Evolutionary conservation across 2,797 vertebrate genomes (phyloP), one percentile per base, ranked within the genome.

Genomic region (Megalops cyprinoides): DNA sequence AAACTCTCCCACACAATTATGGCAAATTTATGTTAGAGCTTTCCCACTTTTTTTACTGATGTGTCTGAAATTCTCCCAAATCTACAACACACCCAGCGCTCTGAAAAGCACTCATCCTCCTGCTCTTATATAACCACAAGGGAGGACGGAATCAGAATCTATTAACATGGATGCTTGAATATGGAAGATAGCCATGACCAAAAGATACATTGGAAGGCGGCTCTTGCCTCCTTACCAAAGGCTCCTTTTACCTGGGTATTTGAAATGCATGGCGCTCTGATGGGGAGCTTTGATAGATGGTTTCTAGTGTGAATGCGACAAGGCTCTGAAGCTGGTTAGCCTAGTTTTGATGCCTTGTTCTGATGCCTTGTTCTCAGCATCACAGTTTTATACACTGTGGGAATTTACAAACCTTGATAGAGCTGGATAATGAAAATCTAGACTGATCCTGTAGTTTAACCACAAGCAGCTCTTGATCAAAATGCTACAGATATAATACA

Each of bases 61-160:
- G 39, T 23, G 65, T 20, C 37, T 71, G 67, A n/a, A 71, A 42
- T 42, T 23, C 67, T 44, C 18, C 67, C 23, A 28, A 65, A 20
- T 23, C 37, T 71, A 71, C 67, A 71, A 39, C 67, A 44, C n/a
- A 39, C 67, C 39, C 18, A 71, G 39, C n/a, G 39, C 37, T 71
- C 39, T 71, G 37, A 15, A 8, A 71, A n/a, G 67, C 67, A 44
- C 39, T 71, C 67, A n/a, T 37, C 39, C 20, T 20, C 44, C 37
- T 71, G 67, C 67, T 42, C 67, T 71, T 71, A 44, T 39, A 71
- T 71, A 71, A 71, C 67, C 67, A 71, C 34, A 71, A n/a, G 39
- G 39, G 67, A 71, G 39, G 67, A 71, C 42, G 67, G n/a, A 67
- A 42, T 71, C 67, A 71, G 37, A 42, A n/a, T 9, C 37, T 4